A percentile compares a stretch with the other conserved stretches of the same genome.
Evolutionary conservation across 2,797 vertebrate species (phyloP).

Genomic region (Podargus strigoides): DNA sequence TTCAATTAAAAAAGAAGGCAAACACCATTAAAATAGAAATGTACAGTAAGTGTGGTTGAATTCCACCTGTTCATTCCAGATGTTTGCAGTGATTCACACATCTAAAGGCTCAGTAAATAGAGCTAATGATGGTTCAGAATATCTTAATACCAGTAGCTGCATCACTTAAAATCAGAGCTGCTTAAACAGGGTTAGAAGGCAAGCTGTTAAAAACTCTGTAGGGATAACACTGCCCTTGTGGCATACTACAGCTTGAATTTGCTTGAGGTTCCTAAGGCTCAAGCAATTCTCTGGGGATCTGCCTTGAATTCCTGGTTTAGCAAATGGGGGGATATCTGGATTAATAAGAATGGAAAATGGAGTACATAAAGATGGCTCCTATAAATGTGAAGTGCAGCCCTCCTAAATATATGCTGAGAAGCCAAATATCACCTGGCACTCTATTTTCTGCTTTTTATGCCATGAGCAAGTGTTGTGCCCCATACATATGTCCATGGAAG

Average conservation of each 20-base stretch:
- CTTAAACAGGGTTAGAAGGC: background rate
- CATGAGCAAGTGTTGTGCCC: background rate
- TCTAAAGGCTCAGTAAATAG: conserved; percentile 51
- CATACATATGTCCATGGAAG: background rate
- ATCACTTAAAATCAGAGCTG: background rate
- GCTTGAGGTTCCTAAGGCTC: background rate
- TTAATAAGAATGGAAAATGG: background rate
- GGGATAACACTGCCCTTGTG: conserved; percentile 4
- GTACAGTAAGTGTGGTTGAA: background rate
- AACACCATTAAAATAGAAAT: conserved; percentile 43
- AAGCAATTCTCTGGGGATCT: background rate
- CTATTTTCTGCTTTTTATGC: background rate
- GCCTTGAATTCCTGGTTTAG: background rate
- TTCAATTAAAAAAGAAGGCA: conserved; percentile 46
- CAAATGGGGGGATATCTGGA: background rate
- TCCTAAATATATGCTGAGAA: background rate
- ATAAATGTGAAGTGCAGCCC: background rate
- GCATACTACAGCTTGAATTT: background rate
- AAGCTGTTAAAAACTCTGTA: background rate
- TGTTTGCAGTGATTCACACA: conserved; percentile 60
- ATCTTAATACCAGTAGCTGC: conserved; percentile 12
- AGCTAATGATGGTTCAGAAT: conserved; percentile 59
- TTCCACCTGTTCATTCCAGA: conserved; percentile 67
- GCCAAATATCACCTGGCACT: background rate
- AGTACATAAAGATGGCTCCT: background rate